A percentile compares a stretch with the other conserved stretches of the same genome.
Conservation (phyloP, 2,888 invertebrate species). For the Eulithis testata region DNA sequence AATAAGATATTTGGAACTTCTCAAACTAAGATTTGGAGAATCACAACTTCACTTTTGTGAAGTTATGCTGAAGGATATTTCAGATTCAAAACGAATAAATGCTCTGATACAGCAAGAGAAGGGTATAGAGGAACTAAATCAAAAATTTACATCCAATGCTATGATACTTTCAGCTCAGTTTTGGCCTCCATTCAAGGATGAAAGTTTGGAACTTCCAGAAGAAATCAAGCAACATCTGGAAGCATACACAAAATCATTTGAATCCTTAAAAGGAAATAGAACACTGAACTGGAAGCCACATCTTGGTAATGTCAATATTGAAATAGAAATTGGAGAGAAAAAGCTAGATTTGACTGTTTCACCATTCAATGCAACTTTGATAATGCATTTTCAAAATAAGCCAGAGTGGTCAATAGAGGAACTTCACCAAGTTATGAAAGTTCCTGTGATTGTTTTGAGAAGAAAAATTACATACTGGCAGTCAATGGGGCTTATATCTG, state of each 20-base stretch:
- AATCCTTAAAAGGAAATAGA: slow-evolving; percentile 95
- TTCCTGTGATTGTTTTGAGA: slow-evolving; percentile 93
- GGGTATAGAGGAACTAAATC: slow-evolving; percentile 72
- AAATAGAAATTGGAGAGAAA: slow-evolving; percentile 93
- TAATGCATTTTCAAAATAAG: slow-evolving; percentile 96
- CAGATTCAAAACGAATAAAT: slow-evolving; percentile 97
- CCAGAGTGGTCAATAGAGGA: slow-evolving; percentile 94
- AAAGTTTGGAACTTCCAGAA: slow-evolving; percentile 93
- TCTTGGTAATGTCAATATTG: slow-evolving; percentile 95
- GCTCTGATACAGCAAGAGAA: slow-evolving; percentile 91
- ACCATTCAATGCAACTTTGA: slow-evolving; percentile 96
- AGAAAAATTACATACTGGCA: slow-evolving; percentile 97
- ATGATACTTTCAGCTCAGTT: slow-evolving; percentile 99
- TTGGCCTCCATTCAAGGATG: slow-evolving; percentile 99
- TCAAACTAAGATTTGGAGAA: slow-evolving; percentile 98
- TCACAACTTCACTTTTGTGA: slow-evolving; percentile 98
- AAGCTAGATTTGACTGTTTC: slow-evolving; percentile 93
- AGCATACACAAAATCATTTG: slow-evolving; percentile 95
- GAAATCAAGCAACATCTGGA: slow-evolving; percentile 92
- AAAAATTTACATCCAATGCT: slow-evolving; percentile 83
- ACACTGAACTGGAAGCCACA: slow-evolving; percentile 97
- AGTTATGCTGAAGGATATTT: slow-evolving; percentile 99
- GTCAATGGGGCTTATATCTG: slow-evolving; percentile 93
- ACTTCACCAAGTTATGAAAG: slow-evolving; percentile 92
- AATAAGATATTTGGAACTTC: slow-evolving; percentile 95